Evolutionary conservation across 2,888 invertebrate species (phyloP), one percentile per base, ranked within the genome.

Genomic region (Brachypalpus laphriformis): DNA sequence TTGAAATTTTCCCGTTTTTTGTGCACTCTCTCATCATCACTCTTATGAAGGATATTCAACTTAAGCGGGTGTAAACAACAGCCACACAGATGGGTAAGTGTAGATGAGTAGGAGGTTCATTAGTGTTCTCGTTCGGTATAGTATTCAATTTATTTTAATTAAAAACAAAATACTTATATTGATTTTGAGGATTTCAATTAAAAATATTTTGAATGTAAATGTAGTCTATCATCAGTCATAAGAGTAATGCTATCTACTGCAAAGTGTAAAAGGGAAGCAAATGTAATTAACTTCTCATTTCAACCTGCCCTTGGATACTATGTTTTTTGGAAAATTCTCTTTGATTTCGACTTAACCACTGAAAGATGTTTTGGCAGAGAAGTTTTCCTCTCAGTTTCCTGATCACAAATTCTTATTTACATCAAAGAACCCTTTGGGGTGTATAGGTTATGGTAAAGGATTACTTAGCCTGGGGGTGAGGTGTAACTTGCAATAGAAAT

Each of bases 351-450:
- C 14, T 59, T 40, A 59, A 59, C 57, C 57, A 14, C 20, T 22
- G 34, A 34, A 34, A 56, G 56, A 31, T 56, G 18, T 28, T 31
- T 11, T 31, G 7, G 9, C 18, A 18, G 8, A 40, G 8, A 57
- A 57, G 37, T 20, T 57, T 37, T 57, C 59, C 1, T 22, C 49
- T 22, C n/a, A 8, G 2, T 3, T 34, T 18, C 9, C 56, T 37
- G 1, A 61, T 61, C 42, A 61, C 25, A 61, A 61, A 61, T 61
- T 61, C 61, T 42, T 25, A 61, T 61, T 61, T 28, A 61, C 42
- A 25, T 61, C 42, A 42, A 61, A 42, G 11, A 20, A 9, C 3
- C 14, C 14, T 25, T 40, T 1, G 7, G 56, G 18, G 0, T 14
- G 18, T 6, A 1, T 28, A 28, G 9, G 25, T 6, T 16, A 28